Base-by-base conservation (phyloP, 2,888 invertebrate genomes). In the Capitulum mitella region DNA sequence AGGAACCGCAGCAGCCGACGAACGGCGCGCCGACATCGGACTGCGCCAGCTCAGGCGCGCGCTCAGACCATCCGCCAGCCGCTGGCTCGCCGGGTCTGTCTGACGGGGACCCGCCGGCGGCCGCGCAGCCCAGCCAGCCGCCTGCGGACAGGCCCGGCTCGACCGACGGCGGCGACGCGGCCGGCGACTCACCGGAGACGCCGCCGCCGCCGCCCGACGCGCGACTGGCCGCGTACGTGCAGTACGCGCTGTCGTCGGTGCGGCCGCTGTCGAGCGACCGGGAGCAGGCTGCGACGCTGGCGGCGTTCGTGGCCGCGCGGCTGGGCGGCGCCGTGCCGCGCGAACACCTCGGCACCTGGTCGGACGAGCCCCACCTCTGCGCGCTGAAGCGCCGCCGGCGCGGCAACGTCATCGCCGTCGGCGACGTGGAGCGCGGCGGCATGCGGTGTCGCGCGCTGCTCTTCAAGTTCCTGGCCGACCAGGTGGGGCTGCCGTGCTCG, bases 381-480 rank as follows among this genome's bases (percentile, higher is more conserved):
- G 22, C 26, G 40, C 40, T 70, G 70, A 76, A 76, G 46, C 46
- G 48, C 5, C 46, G 46, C 46, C 14, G 14, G 26, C 14, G 46
- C 29, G 6, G 16, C 46, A 76, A 76, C 46, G 76, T 76, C 14
- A n/a, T 76, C 14, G 1, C 8, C 29, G 48, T 76, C 12, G 76
- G 76, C n/a, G 76, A 76, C 29, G 29, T 76, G 14, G 40, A 29
- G 29, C 76, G 48, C 16, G 76, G 16, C 14, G 46, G 43, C 12
- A 12, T 76, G 29, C 43, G 46, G 3, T 48, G 46, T 16, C 76
- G 76, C 6, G 76, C 76, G 76, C 43, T 76, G 48, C 76, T 76
- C 16, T 76, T 76, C 46, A 76, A 76, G 76, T 76, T 76, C 46
- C 76, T 76, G 16, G 76, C 76, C 32, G 76, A 76, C 76, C 76